Conservation (phyloP, 2,797 vertebrate genomes). For the Phrynocephalus vlangalii region DNA sequence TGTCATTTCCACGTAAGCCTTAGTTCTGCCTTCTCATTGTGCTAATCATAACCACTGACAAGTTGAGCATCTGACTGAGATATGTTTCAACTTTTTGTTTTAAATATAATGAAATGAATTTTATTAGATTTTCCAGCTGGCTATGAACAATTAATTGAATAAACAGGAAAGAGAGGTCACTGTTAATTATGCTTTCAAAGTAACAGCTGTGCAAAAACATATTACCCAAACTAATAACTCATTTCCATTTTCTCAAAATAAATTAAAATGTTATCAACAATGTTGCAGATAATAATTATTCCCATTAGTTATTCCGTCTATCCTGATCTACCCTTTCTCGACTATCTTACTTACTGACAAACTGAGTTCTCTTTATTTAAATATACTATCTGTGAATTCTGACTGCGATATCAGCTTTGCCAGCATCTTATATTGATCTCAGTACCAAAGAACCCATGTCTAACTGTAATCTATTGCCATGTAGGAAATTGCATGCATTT, state of each 20-base stretch:
- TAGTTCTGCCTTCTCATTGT: background rate
- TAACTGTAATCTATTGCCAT: background rate
- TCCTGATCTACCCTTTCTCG: background rate
- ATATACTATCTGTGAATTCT: background rate
- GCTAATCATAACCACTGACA: background rate
- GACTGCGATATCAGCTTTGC: background rate
- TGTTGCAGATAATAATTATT: background rate
- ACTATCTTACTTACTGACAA: background rate
- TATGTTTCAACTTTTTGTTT: background rate
- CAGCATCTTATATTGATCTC: background rate
- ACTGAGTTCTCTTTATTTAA: background rate
- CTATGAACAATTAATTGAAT: background rate
- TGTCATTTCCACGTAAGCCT: background rate
- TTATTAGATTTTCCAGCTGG: background rate
- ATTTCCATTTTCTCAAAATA: background rate
- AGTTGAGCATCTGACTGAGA: background rate
- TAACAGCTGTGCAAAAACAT: background rate
- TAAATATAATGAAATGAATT: background rate
- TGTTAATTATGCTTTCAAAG: background rate
- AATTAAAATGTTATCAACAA: background rate
- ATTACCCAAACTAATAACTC: background rate
- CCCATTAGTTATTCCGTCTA: background rate
- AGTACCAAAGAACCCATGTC: background rate
- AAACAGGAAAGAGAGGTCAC: background rate
- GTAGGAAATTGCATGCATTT: background rate